Conservation (phyloP, 2,797 vertebrate species). For the Phoxinus dragarum region DNA sequence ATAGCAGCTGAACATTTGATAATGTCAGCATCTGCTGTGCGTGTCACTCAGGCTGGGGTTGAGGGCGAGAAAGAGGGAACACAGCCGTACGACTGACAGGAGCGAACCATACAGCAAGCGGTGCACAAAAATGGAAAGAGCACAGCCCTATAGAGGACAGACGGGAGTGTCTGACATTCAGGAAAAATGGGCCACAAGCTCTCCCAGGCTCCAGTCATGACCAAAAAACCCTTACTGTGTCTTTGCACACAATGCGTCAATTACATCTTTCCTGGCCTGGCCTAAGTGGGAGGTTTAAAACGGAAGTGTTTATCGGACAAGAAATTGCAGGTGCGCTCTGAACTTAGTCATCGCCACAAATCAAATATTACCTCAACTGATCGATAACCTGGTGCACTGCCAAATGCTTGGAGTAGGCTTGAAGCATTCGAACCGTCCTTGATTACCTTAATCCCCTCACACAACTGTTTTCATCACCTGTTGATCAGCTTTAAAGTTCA, state of each 20-base stretch:
- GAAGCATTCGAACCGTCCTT: conserved; percentile 12
- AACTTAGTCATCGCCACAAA: conserved; percentile 45
- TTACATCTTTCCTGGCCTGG: neutral
- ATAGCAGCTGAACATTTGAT: conserved; percentile 92
- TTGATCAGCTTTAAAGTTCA: conserved; percentile 24
- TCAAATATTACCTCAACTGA: conserved; percentile 46
- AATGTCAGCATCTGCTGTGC: conserved; percentile 99
- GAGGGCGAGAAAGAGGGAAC: conserved; percentile 49
- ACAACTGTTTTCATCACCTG: conserved; percentile 11
- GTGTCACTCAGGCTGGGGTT: conserved; percentile 86
- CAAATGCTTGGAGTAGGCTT: conserved; percentile 26
- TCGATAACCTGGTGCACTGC: conserved; percentile 33
- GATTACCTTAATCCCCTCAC: conserved; percentile 2
- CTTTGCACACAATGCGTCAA: conserved; percentile 4
- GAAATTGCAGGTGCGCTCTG: neutral
- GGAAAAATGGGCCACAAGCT: conserved; percentile 38
- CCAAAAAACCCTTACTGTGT: conserved; percentile 18
- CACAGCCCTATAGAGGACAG: conserved; percentile 67
- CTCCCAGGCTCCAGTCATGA: conserved; percentile 30
- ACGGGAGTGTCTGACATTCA: conserved; percentile 38
- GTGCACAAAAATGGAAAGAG: conserved; percentile 75
- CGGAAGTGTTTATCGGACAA: neutral
- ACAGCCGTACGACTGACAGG: conserved; percentile 66
- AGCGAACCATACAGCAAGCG: conserved; percentile 45
- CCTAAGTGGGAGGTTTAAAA: conserved; percentile 13